Evolutionary conservation across 2,888 invertebrate genomes (phyloP), one percentile per base, ranked within the genome.

Genomic region (Agrochola lota): DNA sequence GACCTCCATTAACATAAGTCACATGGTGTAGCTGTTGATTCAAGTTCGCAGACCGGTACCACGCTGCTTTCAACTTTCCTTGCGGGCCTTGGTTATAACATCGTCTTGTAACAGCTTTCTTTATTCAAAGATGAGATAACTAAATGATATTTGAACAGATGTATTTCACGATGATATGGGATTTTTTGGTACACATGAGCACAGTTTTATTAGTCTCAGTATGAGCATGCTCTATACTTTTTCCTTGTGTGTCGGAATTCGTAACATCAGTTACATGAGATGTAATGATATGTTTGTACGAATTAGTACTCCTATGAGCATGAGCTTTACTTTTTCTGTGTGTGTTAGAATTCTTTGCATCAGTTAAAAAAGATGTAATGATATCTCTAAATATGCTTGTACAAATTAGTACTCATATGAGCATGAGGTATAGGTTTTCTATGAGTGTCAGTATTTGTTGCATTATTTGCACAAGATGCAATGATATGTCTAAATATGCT

Each of bases 31-130:
- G 91, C 94, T 95, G 85, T 87, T 78, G 85, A 83, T 88, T 89
- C 91, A 90, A 93, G 93, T 91, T 92, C 91, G 91, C 84, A 73
- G 94, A 95, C 95, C 94, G 94, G 96, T 88, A 85, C 74, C 94
- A 88, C 72, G 79, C 82, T 91, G 93, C 96, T 96, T 96, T 96
- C 96, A 87, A 96, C 95, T 96, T 96, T 96, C 94, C 91, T 95
- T 35, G 75, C 88, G 86, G 85, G 64, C 71, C 66, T 90, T 89
- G 85, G 91, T 93, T 95, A 96, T 94, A 93, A 86, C 94, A 95
- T 94, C 92, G 90, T 93, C 92, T 91, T 92, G 94, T 95, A 96
- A 95, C 93, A 85, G 93, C 95, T 96, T 96, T 94, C 94, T 91
- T 91, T 92, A 87, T 87, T 85, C 88, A 89, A 89, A 90, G 92